A percentile compares a stretch with the other conserved stretches of the same genome.
Evolutionary conservation across 2,888 invertebrate genomes (phyloP).

Genomic region (Drosophila borealis): DNA sequence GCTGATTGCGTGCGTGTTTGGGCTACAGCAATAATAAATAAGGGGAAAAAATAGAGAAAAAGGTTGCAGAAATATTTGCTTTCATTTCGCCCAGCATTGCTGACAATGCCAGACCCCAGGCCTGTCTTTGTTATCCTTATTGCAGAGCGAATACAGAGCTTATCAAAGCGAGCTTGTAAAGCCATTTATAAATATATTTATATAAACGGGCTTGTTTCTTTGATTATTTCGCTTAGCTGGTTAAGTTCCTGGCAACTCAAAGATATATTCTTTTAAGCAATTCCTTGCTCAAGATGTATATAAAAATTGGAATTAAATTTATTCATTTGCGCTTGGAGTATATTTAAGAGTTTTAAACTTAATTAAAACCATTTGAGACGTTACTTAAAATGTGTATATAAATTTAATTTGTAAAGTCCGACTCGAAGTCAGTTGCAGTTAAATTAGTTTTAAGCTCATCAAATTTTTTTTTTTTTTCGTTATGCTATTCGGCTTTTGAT

Average conservation of each 20-base stretch:
- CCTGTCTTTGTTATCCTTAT: constrained; percentile 1
- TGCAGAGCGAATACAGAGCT: not conserved
- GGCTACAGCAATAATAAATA: constrained; percentile 1
- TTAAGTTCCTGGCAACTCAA: not conserved
- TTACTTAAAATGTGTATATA: too few species aligned
- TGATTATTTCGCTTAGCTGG: constrained; percentile 1
- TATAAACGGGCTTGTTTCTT: not conserved
- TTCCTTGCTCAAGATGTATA: not conserved
- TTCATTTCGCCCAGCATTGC: constrained; percentile 28
- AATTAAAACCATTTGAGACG: too few species aligned
- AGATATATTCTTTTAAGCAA: too few species aligned
- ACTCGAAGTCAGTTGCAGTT: too few species aligned
- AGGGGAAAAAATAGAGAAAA: constrained; percentile 12
- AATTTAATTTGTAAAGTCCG: too few species aligned
- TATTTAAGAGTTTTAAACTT: too few species aligned
- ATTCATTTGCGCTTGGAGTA: too few species aligned
- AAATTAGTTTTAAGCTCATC: too few species aligned
- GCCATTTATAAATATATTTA: constrained; percentile 13
- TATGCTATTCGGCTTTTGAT: too few species aligned
- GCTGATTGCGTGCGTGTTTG: constrained; percentile 54
- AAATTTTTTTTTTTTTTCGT: too few species aligned
- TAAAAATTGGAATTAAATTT: not conserved
- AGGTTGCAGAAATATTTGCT: constrained; percentile 63
- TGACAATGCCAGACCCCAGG: constrained; percentile 20
- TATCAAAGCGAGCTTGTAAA: not conserved